Evolutionary conservation across 1,140 invertebrate genomes (phyloP).

Genomic region (Geopemphigus sp.): DNA sequence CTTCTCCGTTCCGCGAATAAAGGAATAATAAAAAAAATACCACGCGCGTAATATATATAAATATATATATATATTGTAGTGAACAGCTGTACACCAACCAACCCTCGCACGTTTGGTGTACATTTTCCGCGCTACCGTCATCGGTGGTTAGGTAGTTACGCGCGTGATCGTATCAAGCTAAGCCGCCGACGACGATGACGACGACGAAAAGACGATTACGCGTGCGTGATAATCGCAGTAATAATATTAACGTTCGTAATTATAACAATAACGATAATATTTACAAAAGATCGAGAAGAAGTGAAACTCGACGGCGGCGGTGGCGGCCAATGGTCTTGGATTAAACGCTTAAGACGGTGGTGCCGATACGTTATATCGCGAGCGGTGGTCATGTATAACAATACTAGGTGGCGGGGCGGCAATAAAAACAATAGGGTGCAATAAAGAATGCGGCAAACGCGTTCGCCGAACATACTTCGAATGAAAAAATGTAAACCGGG

Average conservation of each 20-base stretch:
- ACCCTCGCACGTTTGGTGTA: no score
- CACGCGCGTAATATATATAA: no score
- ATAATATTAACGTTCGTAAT: constrained; percentile 15
- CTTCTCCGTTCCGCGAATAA: no score
- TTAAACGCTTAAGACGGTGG: constrained; percentile 37
- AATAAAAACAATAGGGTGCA: constrained; percentile 48
- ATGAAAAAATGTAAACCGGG: constrained; percentile 30
- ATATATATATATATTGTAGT: no score
- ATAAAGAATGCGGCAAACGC: constrained; percentile 33
- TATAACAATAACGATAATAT: not conserved
- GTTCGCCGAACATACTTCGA: constrained; percentile 20
- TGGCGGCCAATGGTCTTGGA: not conserved
- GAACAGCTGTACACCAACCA: no score
- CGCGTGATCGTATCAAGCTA: not conserved
- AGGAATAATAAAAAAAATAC: no score
- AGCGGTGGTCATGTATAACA: not conserved
- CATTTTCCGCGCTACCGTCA: no score
- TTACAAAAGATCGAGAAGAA: constrained; percentile 21
- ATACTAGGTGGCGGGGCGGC: not conserved
- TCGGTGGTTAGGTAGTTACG: no score
- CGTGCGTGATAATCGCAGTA: not conserved
- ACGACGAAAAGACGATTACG: not conserved
- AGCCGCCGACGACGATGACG: not conserved
- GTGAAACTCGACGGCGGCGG: not conserved
- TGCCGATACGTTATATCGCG: not conserved